Percentiles rank a stretch among this genome's conserved stretches.
These are phyloP conservation scores for Thamnophis sirtalis DNA, from an alignment of 2,113 vertebrate genomes.

Conservation along the genomic window DNA sequence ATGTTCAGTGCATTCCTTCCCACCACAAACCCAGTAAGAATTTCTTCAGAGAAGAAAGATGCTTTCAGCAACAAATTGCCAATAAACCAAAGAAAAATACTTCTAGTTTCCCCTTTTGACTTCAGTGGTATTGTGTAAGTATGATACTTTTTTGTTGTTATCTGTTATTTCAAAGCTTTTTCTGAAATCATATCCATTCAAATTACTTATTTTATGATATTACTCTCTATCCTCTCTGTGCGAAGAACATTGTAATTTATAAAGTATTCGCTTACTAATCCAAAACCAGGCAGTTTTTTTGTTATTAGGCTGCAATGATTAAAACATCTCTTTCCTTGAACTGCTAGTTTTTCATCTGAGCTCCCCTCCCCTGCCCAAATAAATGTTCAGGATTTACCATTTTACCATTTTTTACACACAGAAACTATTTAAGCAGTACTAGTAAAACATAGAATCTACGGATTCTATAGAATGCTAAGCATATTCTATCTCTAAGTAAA, in stretches of 20 bases:
- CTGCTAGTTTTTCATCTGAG: background rate
- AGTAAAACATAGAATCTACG: background rate
- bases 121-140: background rate
- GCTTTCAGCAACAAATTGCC: conserved; percentile 16
- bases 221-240: background rate
- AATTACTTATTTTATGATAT: background rate
- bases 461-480: background rate
- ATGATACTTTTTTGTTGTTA: background rate
- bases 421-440: background rate
- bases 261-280: background rate
- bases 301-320: background rate
- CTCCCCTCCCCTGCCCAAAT: background rate
- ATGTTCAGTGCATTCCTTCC: conserved; percentile 46
- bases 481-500: background rate
- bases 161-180: background rate
- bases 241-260: background rate
- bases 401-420: background rate
- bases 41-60: conserved; percentile 41
- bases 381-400: background rate
- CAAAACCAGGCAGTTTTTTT: background rate
- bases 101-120: background rate
- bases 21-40: conserved; percentile 46
- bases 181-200: background rate
- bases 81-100: background rate
- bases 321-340: background rate